phyloP scores from a whole-genome alignment of 2,888 invertebrate species.

The Cepaea hortensis region DNA sequence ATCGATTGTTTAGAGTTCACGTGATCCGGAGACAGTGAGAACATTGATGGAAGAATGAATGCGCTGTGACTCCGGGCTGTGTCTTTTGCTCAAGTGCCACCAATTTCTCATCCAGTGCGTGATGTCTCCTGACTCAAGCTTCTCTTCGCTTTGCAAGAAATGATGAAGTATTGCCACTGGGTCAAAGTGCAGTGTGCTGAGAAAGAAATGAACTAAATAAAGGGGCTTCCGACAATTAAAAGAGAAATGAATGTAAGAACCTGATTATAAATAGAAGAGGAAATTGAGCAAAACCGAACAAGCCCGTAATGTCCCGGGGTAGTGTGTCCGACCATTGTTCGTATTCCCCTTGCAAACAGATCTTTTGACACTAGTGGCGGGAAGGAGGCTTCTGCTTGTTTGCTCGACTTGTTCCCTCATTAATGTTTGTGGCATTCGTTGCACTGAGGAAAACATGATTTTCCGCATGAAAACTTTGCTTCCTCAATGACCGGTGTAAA shows the following conservation, averaged over 20 bases:
- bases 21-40: slow-evolving; percentile 15
- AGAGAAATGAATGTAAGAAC: slow-evolving; percentile 5
- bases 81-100: slow-evolving; percentile 25
- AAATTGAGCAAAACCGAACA: slow-evolving; percentile 44
- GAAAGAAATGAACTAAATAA: slow-evolving; percentile 16
- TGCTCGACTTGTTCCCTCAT: slow-evolving; percentile 45
- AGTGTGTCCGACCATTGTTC: slow-evolving; percentile 33
- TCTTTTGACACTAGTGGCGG: slow-evolving; percentile 36
- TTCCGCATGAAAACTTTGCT: slow-evolving; percentile 27
- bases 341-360: slow-evolving; percentile 28
- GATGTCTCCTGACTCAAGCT: slow-evolving; percentile 21
- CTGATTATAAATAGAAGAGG: slow-evolving; percentile 37
- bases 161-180: slow-evolving; percentile 21
- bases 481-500: slow-evolving; percentile 15
- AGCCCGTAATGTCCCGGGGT: slow-evolving; percentile 31
- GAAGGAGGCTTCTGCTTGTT: slow-evolving; percentile 30
- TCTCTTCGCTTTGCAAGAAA: slow-evolving; percentile 1
- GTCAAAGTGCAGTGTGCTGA: slow-evolving; percentile 15
- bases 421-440: slow-evolving; percentile 36
- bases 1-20: slow-evolving; percentile 51
- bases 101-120: slow-evolving; percentile 25
- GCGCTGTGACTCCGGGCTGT: slow-evolving; percentile 36
- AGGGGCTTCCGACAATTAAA: slow-evolving; percentile 13
- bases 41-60: background rate
- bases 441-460: slow-evolving; percentile 38